Evolutionary conservation across 1,140 invertebrate species (phyloP).

Genomic region (Parapsyche elsis): DNA sequence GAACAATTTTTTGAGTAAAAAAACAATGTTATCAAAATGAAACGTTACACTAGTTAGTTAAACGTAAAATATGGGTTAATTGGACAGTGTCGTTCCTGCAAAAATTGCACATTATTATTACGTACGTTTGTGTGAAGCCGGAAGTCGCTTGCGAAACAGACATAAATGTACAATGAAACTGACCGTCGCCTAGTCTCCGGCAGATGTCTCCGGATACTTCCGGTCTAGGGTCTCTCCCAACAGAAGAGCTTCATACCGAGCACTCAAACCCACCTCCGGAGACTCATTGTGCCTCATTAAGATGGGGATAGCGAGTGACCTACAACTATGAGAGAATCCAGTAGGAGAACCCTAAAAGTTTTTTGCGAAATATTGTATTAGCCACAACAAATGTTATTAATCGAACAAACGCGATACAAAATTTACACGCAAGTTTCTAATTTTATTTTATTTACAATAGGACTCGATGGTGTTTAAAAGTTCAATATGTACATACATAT

Average conservation of each 20-base stretch:
- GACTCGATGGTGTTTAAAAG: no score
- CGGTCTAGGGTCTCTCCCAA: conserved; percentile 25
- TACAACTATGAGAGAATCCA: neutral
- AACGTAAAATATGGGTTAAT: no score
- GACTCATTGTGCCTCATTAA: conserved; percentile 33
- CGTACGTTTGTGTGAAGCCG: neutral
- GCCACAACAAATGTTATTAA: no score
- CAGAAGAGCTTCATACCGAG: conserved; percentile 8
- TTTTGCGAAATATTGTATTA: neutral
- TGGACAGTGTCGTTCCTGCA: no score
- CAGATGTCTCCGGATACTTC: conserved; percentile 34
- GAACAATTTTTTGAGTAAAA: no score
- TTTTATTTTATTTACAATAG: no score
- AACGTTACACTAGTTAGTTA: no score
- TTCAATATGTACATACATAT: no score
- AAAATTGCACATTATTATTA: no score
- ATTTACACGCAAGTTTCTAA: no score
- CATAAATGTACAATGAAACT: conserved; percentile 21
- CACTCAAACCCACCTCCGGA: conserved; percentile 7
- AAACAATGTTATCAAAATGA: no score
- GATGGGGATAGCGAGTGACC: neutral
- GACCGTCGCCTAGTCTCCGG: conserved; percentile 17
- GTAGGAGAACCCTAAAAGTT: neutral
- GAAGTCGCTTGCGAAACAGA: neutral
- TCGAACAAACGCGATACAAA: no score